Conservation (phyloP, 2,888 invertebrate species). For the Stomorhina lunata region DNA sequence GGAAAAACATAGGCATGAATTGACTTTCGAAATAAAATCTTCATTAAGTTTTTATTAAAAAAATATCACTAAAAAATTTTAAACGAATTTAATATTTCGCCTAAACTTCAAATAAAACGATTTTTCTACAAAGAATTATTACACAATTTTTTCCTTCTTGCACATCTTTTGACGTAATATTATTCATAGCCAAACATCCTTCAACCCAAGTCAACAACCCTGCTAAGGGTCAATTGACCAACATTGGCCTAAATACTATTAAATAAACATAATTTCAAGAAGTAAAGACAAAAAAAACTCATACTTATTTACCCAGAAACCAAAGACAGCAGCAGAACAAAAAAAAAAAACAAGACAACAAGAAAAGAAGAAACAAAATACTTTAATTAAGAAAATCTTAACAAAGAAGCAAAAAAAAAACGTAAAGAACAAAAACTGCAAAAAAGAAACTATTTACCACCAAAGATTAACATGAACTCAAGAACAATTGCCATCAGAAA, state of each 20-base stretch:
- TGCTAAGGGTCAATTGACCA: slow-evolving; percentile 42
- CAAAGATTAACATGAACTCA: slow-evolving; percentile 60
- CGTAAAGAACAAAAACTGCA: background rate
- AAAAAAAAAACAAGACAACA: slow-evolving; percentile 9
- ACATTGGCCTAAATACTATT: slow-evolving; percentile 45
- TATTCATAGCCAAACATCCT: background rate
- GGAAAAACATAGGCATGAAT: too few relatives aligned
- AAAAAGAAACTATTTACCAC: slow-evolving; percentile 39
- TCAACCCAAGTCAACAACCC: slow-evolving; percentile 44
- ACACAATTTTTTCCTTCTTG: background rate
- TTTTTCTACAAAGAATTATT: too few relatives aligned
- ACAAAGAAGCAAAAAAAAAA: slow-evolving; percentile 15
- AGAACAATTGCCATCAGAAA: slow-evolving; percentile 51
- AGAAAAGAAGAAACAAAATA: slow-evolving; percentile 32
- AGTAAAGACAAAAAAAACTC: too few relatives aligned
- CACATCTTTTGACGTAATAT: background rate
- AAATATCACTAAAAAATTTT: too few relatives aligned
- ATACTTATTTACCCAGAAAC: too few relatives aligned
- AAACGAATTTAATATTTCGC: too few relatives aligned
- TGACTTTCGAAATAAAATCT: too few relatives aligned
- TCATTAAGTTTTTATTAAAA: too few relatives aligned
- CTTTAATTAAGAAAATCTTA: slow-evolving; percentile 61
- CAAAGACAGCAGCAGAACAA: too few relatives aligned
- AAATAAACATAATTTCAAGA: slow-evolving; percentile 41
- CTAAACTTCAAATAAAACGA: too few relatives aligned